These are phyloP conservation scores for Masnerella sp. DNA, from an alignment of 2,888 invertebrate genomes.

Conservation along the genomic window DNA sequence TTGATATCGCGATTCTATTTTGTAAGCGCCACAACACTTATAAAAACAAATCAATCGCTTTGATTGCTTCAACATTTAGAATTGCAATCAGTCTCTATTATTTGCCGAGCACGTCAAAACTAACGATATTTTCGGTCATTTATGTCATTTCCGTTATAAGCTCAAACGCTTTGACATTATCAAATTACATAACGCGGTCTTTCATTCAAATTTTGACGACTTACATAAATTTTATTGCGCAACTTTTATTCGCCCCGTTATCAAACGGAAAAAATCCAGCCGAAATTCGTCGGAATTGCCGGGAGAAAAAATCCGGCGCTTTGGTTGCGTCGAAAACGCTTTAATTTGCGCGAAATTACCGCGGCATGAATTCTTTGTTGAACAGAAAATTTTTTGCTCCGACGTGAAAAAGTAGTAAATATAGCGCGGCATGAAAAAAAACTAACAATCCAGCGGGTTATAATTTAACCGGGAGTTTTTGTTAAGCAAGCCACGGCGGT, in stretches of 20 bases:
- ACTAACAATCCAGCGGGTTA: no score
- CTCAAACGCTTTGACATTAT: background rate
- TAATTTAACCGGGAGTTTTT: no score
- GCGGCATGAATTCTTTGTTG: background rate
- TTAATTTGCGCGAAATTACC: background rate
- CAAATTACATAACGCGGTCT: background rate
- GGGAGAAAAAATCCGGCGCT: background rate
- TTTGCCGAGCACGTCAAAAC: no score
- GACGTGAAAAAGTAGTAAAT: no score
- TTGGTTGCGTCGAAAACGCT: background rate
- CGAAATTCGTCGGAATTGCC: background rate
- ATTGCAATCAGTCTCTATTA: no score
- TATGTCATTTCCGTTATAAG: background rate
- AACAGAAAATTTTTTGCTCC: no score
- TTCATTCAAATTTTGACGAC: background rate
- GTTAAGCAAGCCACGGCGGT: no score
- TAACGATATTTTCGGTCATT: background rate
- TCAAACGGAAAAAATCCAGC: background rate
- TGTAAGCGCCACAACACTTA: no score
- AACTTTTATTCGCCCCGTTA: background rate
- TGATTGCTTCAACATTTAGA: no score
- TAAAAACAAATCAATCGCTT: no score
- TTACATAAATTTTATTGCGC: slow-evolving; percentile 2
- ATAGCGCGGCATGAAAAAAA: no score
- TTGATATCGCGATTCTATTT: background rate